Conservation (phyloP, 2,888 invertebrate species). For the Drosophila siamana region DNA sequence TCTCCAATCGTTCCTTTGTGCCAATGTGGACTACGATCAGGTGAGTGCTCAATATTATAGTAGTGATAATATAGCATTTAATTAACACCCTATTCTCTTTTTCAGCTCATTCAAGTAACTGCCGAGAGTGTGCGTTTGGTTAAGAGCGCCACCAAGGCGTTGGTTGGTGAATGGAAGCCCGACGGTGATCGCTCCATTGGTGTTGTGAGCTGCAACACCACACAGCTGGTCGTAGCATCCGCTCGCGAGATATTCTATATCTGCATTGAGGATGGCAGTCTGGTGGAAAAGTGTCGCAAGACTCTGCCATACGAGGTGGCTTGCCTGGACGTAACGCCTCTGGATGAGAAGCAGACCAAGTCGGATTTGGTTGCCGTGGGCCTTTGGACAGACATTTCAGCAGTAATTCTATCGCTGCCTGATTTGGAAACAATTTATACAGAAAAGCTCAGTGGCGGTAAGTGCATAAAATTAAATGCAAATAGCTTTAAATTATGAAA, state of each 20-base stretch:
- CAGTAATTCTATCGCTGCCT: constrained; percentile 93
- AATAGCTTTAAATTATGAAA: background rate
- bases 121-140: constrained; percentile 90
- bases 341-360: constrained; percentile 88
- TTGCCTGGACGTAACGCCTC: constrained; percentile 96
- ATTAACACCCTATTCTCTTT: background rate
- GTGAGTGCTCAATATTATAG: constrained; percentile 84
- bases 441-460: constrained; percentile 94
- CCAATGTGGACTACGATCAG: constrained; percentile 94
- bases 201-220: constrained; percentile 93
- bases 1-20: constrained; percentile 97
- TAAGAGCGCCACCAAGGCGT: constrained; percentile 88
- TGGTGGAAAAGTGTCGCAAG: constrained; percentile 88
- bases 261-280: constrained; percentile 89
- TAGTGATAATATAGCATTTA: background rate
- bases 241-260: constrained; percentile 95
- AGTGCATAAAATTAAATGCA: background rate
- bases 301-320: constrained; percentile 97
- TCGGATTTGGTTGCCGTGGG: constrained; percentile 95
- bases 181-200: constrained; percentile 91
- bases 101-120: constrained; percentile 89
- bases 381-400: constrained; percentile 98
- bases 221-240: constrained; percentile 93
- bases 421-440: constrained; percentile 92
- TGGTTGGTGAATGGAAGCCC: constrained; percentile 91